phyloP scores from a whole-genome alignment of 2,797 vertebrate species.

The Sus cebifrons region DNA sequence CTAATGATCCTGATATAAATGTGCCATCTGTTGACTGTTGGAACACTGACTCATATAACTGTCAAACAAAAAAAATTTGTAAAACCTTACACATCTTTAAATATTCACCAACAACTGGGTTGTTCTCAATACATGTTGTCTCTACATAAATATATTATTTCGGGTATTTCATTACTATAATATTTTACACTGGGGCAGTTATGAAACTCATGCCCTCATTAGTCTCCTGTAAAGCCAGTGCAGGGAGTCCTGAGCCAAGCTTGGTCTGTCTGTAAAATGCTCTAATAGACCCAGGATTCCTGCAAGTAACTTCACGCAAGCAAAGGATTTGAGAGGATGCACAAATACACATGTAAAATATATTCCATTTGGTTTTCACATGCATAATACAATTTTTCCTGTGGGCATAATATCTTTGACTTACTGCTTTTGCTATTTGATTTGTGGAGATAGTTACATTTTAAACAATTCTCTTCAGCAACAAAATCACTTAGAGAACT shows the following conservation, averaged over 20 bases:
- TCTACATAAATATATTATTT: slow-evolving; percentile 36
- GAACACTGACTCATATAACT: neutral
- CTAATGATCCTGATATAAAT: neutral
- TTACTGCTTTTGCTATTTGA: slow-evolving; percentile 34
- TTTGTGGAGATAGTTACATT: slow-evolving; percentile 36
- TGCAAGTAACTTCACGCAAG: slow-evolving; percentile 16
- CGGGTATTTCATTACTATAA: slow-evolving; percentile 16
- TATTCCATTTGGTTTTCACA: slow-evolving; percentile 37
- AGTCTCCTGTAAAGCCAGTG: neutral
- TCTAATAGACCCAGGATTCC: neutral
- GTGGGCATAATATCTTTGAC: slow-evolving; percentile 22
- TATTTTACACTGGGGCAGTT: slow-evolving; percentile 1
- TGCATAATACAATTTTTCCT: slow-evolving; percentile 33
- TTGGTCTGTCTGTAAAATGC: neutral
- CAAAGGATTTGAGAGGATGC: slow-evolving; percentile 47
- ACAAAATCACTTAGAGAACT: slow-evolving; percentile 31
- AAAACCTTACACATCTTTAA: slow-evolving; percentile 53
- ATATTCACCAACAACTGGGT: slow-evolving; percentile 23
- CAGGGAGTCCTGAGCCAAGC: neutral
- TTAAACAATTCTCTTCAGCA: slow-evolving; percentile 58
- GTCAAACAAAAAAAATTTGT: slow-evolving; percentile 45
- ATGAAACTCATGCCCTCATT: neutral
- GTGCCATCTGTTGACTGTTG: neutral
- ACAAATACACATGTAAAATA: slow-evolving; percentile 40
- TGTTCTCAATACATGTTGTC: neutral